Evolutionary conservation across 1,140 invertebrate species (phyloP).

Genomic region (Camponotus pennsylvanicus): DNA sequence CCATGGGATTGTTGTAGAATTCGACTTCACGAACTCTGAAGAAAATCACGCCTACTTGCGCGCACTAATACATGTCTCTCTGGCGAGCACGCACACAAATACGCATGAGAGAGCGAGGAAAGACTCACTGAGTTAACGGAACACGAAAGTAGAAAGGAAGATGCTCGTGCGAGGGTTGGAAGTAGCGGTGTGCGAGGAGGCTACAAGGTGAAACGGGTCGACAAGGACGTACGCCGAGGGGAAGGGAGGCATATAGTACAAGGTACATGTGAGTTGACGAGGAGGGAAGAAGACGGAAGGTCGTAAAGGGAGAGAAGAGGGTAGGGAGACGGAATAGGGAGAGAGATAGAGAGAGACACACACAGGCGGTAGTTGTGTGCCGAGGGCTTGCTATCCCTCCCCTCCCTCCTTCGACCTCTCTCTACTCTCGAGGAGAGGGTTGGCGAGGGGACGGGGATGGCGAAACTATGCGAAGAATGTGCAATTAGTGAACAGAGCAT

Average conservation of each 20-base stretch:
- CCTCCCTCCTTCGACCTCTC: conserved; percentile 48
- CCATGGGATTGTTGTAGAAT: conserved; percentile 7
- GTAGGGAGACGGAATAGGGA: background rate
- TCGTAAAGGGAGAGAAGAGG: conserved; percentile 30
- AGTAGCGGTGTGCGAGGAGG: conserved; percentile 25
- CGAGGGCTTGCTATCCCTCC: conserved; percentile 67
- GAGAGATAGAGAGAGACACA: conserved; percentile 30
- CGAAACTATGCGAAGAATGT: conserved; percentile 96
- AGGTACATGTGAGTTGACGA: conserved; percentile 60
- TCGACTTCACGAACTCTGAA: background rate
- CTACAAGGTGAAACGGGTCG: conserved; percentile 60
- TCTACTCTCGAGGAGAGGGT: conserved; percentile 64
- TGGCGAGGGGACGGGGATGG: conserved; percentile 83
- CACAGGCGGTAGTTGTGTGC: conserved; percentile 64
- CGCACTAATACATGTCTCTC: background rate
- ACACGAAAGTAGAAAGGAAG: conserved; percentile 62
- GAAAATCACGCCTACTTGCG: conserved; percentile 42
- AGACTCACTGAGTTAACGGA: conserved; percentile 68
- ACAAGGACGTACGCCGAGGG: conserved; percentile 55
- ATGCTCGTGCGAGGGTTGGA: conserved; percentile 55
- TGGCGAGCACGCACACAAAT: background rate
- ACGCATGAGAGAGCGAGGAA: background rate
- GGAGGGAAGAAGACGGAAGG: conserved; percentile 46
- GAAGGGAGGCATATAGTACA: conserved; percentile 40
- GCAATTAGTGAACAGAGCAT: conserved; percentile 93